A percentile compares a stretch with the other conserved stretches of the same genome.
phyloP scores from a whole-genome alignment of 1,140 invertebrate species.

The Rhagoletis zephyria region DNA sequence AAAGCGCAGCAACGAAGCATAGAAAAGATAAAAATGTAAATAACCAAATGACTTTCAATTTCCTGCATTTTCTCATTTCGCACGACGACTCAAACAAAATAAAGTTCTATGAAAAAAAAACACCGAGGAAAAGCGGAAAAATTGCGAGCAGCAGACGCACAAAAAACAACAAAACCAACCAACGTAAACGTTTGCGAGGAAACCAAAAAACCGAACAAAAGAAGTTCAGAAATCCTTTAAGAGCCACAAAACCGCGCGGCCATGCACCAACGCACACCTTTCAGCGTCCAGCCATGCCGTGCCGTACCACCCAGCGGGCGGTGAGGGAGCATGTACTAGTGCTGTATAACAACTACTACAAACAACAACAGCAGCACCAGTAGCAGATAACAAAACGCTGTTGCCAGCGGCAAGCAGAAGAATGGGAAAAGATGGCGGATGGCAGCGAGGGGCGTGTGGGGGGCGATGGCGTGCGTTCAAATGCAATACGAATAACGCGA shows the following conservation, averaged over 20 bases:
- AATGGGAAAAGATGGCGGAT: neutral
- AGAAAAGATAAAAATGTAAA: conserved; percentile 55
- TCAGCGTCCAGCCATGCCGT: neutral
- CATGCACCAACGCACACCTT: neutral
- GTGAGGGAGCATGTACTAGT: conserved; percentile 23
- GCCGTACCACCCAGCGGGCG: neutral
- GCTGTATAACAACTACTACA: conserved; percentile 44
- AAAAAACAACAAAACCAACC: neutral
- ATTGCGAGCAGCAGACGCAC: neutral
- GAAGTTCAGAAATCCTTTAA: conserved; percentile 47
- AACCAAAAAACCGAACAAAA: neutral
- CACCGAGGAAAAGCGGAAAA: conserved; percentile 17
- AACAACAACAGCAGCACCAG: conserved; percentile 14
- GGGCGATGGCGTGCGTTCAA: neutral
- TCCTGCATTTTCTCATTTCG: conserved; percentile 54
- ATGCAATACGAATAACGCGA: neutral
- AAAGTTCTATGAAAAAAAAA: conserved; percentile 14
- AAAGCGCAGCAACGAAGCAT: neutral
- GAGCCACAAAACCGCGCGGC: conserved; percentile 44
- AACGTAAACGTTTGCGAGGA: neutral
- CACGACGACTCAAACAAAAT: conserved; percentile 31
- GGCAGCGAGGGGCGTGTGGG: neutral
- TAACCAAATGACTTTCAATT: conserved; percentile 56
- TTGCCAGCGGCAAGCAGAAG: conserved; percentile 9
- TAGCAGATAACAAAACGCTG: conserved; percentile 50